A percentile compares a stretch with the other conserved stretches of the same genome.
phyloP scores from a whole-genome alignment of 2,888 invertebrate genomes.

The Morinoia aosen region DNA sequence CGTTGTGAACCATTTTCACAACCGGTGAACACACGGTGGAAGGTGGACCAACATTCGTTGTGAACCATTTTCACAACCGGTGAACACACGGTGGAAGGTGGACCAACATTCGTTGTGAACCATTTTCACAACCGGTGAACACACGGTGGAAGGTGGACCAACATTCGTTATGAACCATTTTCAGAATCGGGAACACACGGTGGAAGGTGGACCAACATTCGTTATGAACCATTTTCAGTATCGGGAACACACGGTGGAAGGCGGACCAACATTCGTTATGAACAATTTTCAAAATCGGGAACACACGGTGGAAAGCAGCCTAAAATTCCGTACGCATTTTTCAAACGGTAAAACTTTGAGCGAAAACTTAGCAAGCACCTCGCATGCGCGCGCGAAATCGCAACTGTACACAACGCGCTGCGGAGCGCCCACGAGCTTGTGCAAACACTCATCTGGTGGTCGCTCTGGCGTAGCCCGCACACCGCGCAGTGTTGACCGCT shows the following conservation, averaged over 20 bases:
- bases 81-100: background rate
- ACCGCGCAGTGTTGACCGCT: background rate
- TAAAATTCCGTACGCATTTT: background rate
- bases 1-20: no score
- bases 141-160: background rate
- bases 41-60: background rate
- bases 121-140: background rate
- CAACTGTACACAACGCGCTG: background rate
- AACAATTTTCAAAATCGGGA: no score
- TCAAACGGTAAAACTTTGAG: background rate
- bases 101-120: background rate
- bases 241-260: background rate
- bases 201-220: background rate
- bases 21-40: background rate
- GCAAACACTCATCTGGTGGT: background rate
- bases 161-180: background rate
- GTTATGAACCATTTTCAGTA: no score
- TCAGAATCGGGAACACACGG: background rate
- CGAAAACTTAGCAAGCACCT: background rate
- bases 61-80: no score
- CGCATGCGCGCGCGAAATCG: background rate
- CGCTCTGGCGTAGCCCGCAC: no score
- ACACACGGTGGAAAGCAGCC: background rate
- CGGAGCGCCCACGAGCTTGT: background rate
- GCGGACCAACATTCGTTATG: background rate